phyloP scores from a whole-genome alignment of 2,888 invertebrate species.

The Drosophila nigricruria region DNA sequence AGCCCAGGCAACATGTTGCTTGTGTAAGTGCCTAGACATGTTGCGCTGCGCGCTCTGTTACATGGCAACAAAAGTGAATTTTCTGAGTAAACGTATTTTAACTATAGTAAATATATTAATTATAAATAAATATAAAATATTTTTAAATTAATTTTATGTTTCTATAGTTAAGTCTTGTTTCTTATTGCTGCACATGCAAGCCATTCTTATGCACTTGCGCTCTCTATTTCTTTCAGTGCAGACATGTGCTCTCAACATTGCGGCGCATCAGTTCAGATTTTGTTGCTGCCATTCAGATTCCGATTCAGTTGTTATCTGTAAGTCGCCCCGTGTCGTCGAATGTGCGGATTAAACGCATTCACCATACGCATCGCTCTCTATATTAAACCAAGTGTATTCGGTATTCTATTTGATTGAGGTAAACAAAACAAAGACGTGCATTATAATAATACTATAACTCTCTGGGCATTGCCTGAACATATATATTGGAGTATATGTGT shows the following conservation, averaged over 20 bases:
- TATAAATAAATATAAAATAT: not conserved
- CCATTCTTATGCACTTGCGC: not conserved
- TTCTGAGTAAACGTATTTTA: not conserved
- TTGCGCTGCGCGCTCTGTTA: constrained; percentile 52
- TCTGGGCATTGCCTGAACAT: constrained; percentile 3
- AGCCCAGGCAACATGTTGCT: constrained; percentile 65
- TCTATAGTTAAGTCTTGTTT: fast-evolving
- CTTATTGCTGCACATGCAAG: not conserved
- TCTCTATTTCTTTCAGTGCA: constrained; percentile 47
- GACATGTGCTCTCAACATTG: constrained; percentile 68
- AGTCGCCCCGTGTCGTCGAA: constrained; percentile 62
- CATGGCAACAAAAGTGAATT: constrained; percentile 6
- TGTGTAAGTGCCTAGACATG: constrained; percentile 54
- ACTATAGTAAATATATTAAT: not conserved
- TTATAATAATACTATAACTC: constrained; percentile 16
- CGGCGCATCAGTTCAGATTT: constrained; percentile 71
- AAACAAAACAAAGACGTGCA: constrained; percentile 47
- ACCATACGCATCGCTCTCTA: constrained; percentile 19
- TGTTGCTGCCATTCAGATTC: constrained; percentile 56
- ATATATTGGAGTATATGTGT: not conserved
- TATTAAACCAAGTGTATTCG: constrained; percentile 25
- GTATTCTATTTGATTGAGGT: constrained; percentile 20
- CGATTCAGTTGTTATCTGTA: constrained; percentile 80
- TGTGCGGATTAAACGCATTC: constrained; percentile 37
- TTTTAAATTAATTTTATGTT: not conserved